phyloP scores from a whole-genome alignment of 1,140 invertebrate genomes.

The Triops cancriformis region DNA sequence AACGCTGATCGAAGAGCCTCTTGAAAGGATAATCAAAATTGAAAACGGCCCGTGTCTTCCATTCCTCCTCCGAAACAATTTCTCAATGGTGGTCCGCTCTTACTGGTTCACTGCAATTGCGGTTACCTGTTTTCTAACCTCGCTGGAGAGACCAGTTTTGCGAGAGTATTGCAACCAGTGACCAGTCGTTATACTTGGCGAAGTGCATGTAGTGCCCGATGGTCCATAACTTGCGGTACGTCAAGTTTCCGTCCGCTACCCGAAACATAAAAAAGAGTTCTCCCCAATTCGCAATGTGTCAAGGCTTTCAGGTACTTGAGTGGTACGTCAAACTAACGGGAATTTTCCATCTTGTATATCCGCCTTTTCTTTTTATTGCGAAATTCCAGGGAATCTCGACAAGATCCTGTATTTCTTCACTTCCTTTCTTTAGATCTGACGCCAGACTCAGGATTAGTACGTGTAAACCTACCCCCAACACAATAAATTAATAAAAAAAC shows the following conservation, averaged over 20 bases:
- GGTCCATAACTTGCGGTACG: neutral
- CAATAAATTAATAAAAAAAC: too few relatives aligned
- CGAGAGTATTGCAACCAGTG: neutral
- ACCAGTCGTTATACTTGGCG: neutral
- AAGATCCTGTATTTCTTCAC: too few relatives aligned
- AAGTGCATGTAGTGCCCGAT: neutral
- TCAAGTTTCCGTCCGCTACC: neutral
- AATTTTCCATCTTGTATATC: neutral
- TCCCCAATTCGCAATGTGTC: neutral
- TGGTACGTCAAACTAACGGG: neutral
- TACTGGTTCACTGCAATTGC: neutral
- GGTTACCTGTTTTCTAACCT: constrained; percentile 1
- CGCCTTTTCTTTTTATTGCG: neutral
- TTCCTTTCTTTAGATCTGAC: too few relatives aligned
- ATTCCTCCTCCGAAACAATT: neutral
- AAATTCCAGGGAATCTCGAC: too few relatives aligned
- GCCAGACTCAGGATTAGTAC: too few relatives aligned
- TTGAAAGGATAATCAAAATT: neutral
- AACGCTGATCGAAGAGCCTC: neutral
- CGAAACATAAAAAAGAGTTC: too few relatives aligned
- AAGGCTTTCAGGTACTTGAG: neutral
- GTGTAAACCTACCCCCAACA: too few relatives aligned
- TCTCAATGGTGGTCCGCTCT: neutral
- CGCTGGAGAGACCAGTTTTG: neutral
- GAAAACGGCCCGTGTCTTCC: neutral